These are phyloP conservation scores for Drosophila rufa DNA, from an alignment of 1,140 invertebrate genomes.

Conservation along the genomic window DNA sequence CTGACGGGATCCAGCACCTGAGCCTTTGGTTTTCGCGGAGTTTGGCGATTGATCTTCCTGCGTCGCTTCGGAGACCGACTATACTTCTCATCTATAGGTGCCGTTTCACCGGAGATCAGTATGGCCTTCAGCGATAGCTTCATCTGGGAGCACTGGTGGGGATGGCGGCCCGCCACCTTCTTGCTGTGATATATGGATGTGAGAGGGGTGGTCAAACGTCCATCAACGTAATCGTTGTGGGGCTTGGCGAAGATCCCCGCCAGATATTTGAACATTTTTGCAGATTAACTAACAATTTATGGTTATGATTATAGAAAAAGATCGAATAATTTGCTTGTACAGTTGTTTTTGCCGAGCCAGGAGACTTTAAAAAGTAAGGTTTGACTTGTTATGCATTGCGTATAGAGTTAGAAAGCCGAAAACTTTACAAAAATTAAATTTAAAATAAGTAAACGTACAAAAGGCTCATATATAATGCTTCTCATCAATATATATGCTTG, in stretches of 20 bases:
- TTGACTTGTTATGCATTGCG: neutral
- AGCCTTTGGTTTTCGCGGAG: neutral
- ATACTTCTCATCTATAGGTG: neutral
- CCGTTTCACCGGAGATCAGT: neutral
- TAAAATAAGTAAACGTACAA: too few species aligned
- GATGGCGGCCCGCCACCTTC: neutral
- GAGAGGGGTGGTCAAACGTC: neutral
- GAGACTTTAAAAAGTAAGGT: too few species aligned
- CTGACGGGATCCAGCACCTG: constrained; percentile 2
- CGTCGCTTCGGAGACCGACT: neutral
- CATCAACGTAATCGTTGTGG: constrained; percentile 11
- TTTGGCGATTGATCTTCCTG: neutral
- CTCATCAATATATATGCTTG: too few species aligned
- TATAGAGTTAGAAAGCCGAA: too few species aligned
- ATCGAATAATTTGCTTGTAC: neutral
- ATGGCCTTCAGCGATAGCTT: neutral
- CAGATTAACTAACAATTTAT: constrained; percentile 15
- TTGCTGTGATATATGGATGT: neutral
- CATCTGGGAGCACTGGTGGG: neutral
- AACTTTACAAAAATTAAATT: too few species aligned
- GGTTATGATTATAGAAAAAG: too few species aligned
- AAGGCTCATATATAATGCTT: too few species aligned
- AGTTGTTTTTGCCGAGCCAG: too few species aligned
- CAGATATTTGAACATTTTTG: constrained; percentile 31
- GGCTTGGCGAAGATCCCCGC: constrained; percentile 27